Evolutionary conservation across 2,888 invertebrate genomes (phyloP), one percentile per base, ranked within the genome.

Genomic region (Pecten maximus): DNA sequence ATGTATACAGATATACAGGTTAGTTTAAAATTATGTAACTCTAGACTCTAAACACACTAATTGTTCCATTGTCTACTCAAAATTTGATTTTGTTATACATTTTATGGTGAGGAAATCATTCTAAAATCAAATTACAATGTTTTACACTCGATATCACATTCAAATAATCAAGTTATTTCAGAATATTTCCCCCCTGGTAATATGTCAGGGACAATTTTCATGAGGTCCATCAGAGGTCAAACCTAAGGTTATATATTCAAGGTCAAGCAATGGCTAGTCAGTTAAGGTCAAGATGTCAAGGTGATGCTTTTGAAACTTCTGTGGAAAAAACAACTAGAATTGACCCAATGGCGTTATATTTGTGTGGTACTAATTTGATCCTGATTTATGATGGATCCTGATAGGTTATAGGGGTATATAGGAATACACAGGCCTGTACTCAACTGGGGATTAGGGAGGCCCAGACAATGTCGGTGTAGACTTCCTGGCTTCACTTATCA

Each of bases 61-160:
- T 48, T 60, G 60, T 60, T 60, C 8, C n/a, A 60, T 19, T 19
- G 28, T 74, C 28, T 0, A 35, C 74, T 74, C 74, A 6, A 35
- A 74, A 74, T 35, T n/a, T 74, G 35, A 74, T 74, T 54, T 74
- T 23, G 8, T 1, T 2, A 35, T 74, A 35, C 0, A 74, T 35
- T 60, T 87, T 50, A 2, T 44, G 40, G 23, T 40, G 44, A 44
- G 15, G 19, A 88, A 88, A 44, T 39, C 35, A 23, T 88, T 50
- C 19, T 15, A 28, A 40, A 88, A 88, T 50, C 10, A 88, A 50
- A 39, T 44, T 88, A 48, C 19, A 40, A 23, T 23, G 10, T 23
- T 88, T 88, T 88, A 44, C 44, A 48, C 44, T 48, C 88, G 23
- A 88, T 88, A 35, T 88, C 48, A 48, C 44, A 50, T 48, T 35